Evolutionary conservation across 2,113 vertebrate genomes (phyloP).

Genomic region (Zosterops hypoxanthus): DNA sequence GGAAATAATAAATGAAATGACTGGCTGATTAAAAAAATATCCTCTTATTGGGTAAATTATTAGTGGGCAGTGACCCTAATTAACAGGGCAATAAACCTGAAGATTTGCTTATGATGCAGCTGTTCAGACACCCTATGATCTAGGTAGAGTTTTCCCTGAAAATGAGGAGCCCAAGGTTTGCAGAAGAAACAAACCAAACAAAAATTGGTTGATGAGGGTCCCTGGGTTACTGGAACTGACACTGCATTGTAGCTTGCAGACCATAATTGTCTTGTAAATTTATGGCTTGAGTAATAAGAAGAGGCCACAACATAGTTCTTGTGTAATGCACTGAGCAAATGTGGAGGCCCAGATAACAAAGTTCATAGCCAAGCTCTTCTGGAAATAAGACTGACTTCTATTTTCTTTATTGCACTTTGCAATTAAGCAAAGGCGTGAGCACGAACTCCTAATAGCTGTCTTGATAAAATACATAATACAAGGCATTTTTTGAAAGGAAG

Average conservation of each 20-base stretch:
- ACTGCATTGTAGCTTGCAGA: background rate
- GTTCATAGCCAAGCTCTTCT: background rate
- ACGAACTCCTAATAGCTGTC: background rate
- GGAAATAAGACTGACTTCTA: background rate
- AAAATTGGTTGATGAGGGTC: background rate
- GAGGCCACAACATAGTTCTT: background rate
- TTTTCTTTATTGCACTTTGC: background rate
- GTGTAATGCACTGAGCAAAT: background rate
- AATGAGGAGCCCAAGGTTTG: background rate
- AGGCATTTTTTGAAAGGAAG: background rate
- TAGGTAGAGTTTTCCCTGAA: slow-evolving; percentile 46
- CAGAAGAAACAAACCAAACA: slow-evolving; percentile 6
- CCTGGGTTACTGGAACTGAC: slow-evolving; percentile 27
- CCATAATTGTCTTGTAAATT: slow-evolving; percentile 23
- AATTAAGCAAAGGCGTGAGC: background rate
- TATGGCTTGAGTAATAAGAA: slow-evolving; percentile 12
- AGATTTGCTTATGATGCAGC: slow-evolving; percentile 69
- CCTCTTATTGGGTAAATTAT: slow-evolving; percentile 76
- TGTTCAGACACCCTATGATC: slow-evolving; percentile 44
- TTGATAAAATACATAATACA: background rate
- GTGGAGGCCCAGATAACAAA: background rate
- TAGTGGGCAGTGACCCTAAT: slow-evolving; percentile 76
- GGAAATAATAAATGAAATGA: slow-evolving; percentile 78
- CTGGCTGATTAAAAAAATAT: slow-evolving; percentile 73
- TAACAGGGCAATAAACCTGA: slow-evolving; percentile 73